Evolutionary conservation across 2,888 invertebrate species (phyloP).

Genomic region (Archaeoteleia sp.): DNA sequence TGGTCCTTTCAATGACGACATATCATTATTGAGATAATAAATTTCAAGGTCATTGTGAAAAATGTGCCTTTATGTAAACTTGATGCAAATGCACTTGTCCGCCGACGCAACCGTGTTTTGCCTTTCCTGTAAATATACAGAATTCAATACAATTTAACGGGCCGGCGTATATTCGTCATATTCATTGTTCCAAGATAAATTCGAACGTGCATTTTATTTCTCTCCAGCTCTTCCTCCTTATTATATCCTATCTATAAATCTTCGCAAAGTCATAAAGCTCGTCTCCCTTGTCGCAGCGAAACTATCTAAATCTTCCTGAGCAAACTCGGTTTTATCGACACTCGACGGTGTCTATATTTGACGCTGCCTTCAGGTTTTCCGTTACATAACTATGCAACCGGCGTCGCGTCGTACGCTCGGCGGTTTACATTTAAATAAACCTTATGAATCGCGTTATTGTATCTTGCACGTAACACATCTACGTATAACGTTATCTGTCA

Average conservation of each 20-base stretch:
- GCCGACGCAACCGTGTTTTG: no score
- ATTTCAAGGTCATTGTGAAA: no score
- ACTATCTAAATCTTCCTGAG: conserved; percentile 7
- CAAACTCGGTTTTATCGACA: conserved; percentile 12
- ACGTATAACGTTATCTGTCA: no score
- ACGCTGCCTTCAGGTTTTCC: background rate
- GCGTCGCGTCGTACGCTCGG: background rate
- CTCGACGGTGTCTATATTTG: background rate
- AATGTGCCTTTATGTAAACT: no score
- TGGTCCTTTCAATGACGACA: no score
- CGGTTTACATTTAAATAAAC: conserved; percentile 19
- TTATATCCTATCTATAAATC: conserved; percentile 4
- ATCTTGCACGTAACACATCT: no score
- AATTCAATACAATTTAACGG: no score
- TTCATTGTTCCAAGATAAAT: background rate
- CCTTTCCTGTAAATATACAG: no score
- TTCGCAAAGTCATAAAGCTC: conserved; percentile 9
- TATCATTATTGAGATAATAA: no score
- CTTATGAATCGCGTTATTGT: conserved; percentile 11
- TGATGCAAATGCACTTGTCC: no score
- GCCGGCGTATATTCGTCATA: no score
- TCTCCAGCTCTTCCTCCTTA: conserved; percentile 10
- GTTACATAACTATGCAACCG: background rate
- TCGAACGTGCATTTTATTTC: background rate
- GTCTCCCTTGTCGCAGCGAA: conserved; percentile 1